These are phyloP conservation scores for Plectrocnemia conspersa DNA, from an alignment of 1,140 invertebrate genomes.

Conservation along the genomic window DNA sequence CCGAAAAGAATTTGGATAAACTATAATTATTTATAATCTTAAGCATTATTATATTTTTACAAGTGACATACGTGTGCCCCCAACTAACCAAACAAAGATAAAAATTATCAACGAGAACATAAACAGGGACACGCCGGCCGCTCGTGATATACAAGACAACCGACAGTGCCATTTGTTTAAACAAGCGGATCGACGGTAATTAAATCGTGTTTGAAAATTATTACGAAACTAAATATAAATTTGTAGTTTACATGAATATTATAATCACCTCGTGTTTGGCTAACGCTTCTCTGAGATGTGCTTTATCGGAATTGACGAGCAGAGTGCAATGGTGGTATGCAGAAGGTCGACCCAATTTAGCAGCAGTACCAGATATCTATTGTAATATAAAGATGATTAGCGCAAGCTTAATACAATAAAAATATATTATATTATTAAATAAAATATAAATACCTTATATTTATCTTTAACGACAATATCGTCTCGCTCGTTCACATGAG, in stretches of 20 bases:
- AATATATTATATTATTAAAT: neutral
- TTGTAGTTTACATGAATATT: too few species aligned
- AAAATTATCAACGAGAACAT: conserved; percentile 7
- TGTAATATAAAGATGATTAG: conserved; percentile 20
- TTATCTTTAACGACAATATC: conserved; percentile 76
- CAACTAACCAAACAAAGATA: conserved; percentile 9
- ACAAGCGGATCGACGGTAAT: too few species aligned
- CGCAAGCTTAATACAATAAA: neutral
- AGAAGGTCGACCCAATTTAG: conserved; percentile 77
- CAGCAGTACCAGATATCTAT: conserved; percentile 90
- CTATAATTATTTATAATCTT: too few species aligned
- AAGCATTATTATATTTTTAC: too few species aligned
- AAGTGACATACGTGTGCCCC: neutral
- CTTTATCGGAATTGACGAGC: conserved; percentile 76
- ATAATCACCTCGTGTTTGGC: conserved; percentile 58
- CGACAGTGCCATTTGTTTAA: too few species aligned
- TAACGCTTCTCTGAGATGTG: conserved; percentile 61
- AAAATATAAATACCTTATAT: conserved; percentile 68
- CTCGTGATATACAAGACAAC: neutral
- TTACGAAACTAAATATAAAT: too few species aligned
- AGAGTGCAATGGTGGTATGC: conserved; percentile 95
- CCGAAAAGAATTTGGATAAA: too few species aligned
- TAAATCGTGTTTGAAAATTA: too few species aligned
- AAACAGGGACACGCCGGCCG: conserved; percentile 14
- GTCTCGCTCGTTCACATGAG: conserved; percentile 70